Percentiles rank a stretch among this genome's conserved stretches.
Evolutionary conservation across 1,140 invertebrate genomes (phyloP).

Genomic region (Drosophila mauritiana): DNA sequence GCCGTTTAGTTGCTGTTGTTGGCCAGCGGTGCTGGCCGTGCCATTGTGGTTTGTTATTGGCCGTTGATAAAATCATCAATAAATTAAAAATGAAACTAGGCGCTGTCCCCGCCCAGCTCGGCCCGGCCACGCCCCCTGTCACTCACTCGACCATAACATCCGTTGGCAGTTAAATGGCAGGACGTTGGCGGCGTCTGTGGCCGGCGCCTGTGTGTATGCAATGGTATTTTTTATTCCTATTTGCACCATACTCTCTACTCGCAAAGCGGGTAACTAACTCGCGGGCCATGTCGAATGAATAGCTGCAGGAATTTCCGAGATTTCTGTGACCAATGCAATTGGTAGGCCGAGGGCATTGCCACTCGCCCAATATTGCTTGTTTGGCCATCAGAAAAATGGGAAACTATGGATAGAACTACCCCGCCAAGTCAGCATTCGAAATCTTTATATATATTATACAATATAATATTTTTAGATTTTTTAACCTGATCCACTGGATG

Average conservation of each 20-base stretch:
- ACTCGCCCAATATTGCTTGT: neutral
- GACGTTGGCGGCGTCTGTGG: constrained; percentile 44
- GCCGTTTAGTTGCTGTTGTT: neutral
- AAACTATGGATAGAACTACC: too few species aligned
- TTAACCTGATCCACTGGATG: too few species aligned
- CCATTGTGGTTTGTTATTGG: constrained; percentile 66
- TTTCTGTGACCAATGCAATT: neutral
- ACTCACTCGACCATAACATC: constrained; percentile 52
- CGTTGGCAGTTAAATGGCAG: constrained; percentile 50
- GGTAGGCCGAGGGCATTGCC: constrained; percentile 8
- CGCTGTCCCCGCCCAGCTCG: neutral
- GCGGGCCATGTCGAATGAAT: constrained; percentile 2
- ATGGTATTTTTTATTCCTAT: constrained; percentile 18
- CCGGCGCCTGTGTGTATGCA: constrained; percentile 31
- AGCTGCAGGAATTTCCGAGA: constrained; percentile 10
- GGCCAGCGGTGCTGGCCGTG: neutral
- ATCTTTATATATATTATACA: too few species aligned
- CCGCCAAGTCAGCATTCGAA: too few species aligned
- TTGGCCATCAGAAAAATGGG: neutral
- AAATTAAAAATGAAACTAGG: constrained; percentile 72
- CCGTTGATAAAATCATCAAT: constrained; percentile 71
- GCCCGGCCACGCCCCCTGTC: constrained; percentile 41
- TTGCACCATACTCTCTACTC: constrained; percentile 1
- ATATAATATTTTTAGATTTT: too few species aligned
- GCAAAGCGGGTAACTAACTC: neutral